Percentiles rank a stretch among this genome's conserved stretches.
These are phyloP conservation scores for Himalopsyche japonica DNA, from an alignment of 2,888 invertebrate genomes.

Conservation along the genomic window DNA sequence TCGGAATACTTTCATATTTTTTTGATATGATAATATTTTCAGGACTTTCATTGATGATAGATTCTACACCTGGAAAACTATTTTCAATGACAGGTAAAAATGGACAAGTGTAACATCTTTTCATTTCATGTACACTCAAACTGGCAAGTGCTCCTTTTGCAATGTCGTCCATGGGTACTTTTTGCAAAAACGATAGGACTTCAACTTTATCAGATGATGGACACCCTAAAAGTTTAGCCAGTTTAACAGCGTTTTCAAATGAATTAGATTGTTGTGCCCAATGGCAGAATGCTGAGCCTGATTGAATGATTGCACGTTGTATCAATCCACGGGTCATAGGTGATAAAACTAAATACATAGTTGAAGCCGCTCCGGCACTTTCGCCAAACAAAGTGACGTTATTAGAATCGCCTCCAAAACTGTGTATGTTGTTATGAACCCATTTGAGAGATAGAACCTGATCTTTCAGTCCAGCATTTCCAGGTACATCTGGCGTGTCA, in stretches of 20 bases:
- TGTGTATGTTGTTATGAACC: constrained; percentile 24
- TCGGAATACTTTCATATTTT: constrained; percentile 46
- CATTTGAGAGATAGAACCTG: constrained; percentile 24
- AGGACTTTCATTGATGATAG: constrained; percentile 20
- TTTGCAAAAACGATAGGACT: constrained; percentile 23
- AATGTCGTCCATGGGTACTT: constrained; percentile 15
- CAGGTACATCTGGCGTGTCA: constrained; percentile 16
- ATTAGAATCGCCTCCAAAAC: constrained; percentile 30
- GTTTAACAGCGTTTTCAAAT: neutral
- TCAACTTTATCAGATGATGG: constrained; percentile 7
- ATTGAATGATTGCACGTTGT: constrained; percentile 19
- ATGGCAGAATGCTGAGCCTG: constrained; percentile 11
- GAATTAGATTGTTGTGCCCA: constrained; percentile 15
- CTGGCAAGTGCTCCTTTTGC: neutral
- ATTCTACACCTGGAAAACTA: neutral
- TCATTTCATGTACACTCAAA: constrained; percentile 2
- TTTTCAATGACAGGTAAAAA: constrained; percentile 34
- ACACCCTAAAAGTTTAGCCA: neutral
- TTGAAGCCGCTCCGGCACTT: constrained; percentile 30
- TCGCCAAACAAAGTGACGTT: constrained; percentile 31
- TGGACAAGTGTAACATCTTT: constrained; percentile 6
- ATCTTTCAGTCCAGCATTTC: constrained; percentile 29
- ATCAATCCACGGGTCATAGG: constrained; percentile 18
- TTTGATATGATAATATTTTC: constrained; percentile 9
- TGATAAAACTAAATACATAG: constrained; percentile 9